Percentiles rank a stretch among this genome's conserved stretches.
These are phyloP conservation scores for Gallirallus australis DNA, from an alignment of 2,797 vertebrate species.

Conservation along the genomic window DNA sequence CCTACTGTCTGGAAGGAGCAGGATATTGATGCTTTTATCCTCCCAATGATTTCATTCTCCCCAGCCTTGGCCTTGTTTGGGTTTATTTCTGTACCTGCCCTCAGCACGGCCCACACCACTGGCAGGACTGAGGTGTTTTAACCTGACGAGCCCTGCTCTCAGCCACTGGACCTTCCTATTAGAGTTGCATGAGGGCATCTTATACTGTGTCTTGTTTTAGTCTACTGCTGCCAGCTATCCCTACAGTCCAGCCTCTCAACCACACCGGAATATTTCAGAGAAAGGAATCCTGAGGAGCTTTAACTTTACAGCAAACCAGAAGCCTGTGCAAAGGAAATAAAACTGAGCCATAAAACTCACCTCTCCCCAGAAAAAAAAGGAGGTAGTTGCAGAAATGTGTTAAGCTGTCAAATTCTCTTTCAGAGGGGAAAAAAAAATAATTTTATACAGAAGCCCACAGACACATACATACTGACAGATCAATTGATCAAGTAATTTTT, in stretches of 20 bases:
- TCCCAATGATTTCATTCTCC: not conserved
- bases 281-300: not conserved
- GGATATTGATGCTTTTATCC: not conserved
- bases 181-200: not conserved
- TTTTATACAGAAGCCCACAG: not conserved
- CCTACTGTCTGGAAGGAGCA: not conserved
- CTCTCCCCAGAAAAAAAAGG: not conserved
- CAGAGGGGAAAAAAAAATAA: not conserved
- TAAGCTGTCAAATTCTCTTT: not conserved
- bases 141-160: not conserved
- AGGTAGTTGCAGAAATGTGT: rapidly evolving
- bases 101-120: rapidly evolving
- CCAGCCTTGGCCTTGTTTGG: not conserved
- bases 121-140: not conserved
- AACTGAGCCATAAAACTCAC: not conserved
- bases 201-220: not conserved
- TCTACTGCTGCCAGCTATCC: not conserved
- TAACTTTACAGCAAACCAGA: not conserved
- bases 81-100: not conserved
- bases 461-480: not conserved
- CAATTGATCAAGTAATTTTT: not conserved
- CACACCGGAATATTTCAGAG: not conserved
- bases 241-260: not conserved
- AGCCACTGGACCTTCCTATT: not conserved
- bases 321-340: not conserved